Evolutionary conservation across 2,888 invertebrate species (phyloP).

Genomic region (Mantis religiosa): DNA sequence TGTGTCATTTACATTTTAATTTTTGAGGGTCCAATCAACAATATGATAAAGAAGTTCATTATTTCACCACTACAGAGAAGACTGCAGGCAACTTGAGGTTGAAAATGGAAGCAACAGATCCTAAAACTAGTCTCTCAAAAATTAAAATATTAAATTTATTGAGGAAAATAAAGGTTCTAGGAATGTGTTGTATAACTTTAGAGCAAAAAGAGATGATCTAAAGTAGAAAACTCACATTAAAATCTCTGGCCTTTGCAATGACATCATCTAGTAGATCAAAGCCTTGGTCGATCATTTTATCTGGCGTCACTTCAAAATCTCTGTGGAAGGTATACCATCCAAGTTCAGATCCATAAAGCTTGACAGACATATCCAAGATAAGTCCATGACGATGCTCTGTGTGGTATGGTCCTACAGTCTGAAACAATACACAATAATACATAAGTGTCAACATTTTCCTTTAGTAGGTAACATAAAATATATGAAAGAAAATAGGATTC

Average conservation of each 20-base stretch:
- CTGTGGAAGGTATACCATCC: constrained; percentile 53
- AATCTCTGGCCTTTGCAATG: constrained; percentile 62
- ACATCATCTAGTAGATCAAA: constrained; percentile 56
- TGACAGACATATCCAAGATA: constrained; percentile 66
- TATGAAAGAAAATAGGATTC: no score
- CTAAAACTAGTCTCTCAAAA: no score
- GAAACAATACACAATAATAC: neutral
- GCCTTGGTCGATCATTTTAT: constrained; percentile 59
- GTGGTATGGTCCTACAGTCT: constrained; percentile 31
- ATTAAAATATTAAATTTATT: no score
- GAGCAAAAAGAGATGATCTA: no score
- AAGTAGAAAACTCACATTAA: constrained; percentile 49
- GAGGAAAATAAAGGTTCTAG: no score
- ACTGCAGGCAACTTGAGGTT: no score
- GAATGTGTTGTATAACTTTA: no score
- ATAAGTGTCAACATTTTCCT: neutral
- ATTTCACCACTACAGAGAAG: no score
- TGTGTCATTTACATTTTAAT: no score
- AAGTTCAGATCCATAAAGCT: constrained; percentile 82
- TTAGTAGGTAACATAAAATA: neutral
- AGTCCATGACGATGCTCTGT: neutral
- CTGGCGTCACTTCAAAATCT: constrained; percentile 59
- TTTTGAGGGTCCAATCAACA: no score
- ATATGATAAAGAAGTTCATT: no score
- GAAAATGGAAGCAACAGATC: no score